Conservation (phyloP, 2,888 invertebrate species). For the Ectemnius lituratus region DNA sequence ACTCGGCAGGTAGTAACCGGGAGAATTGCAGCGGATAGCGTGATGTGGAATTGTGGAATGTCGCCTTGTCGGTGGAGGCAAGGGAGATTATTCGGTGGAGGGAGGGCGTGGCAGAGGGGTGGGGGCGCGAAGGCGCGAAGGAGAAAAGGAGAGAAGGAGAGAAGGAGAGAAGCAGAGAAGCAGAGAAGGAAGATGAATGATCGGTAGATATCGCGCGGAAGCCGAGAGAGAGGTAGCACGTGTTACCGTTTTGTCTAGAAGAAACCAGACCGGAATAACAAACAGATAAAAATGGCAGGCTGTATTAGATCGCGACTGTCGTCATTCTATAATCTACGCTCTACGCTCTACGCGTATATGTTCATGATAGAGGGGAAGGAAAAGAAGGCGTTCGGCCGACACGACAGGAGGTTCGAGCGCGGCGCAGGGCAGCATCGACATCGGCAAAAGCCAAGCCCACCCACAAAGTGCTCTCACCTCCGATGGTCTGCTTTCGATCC, state of each 20-base stretch:
- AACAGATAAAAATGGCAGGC: constrained; percentile 35
- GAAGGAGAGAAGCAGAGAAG: background rate
- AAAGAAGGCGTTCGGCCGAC: background rate
- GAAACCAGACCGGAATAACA: constrained; percentile 29
- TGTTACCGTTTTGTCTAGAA: constrained; percentile 14
- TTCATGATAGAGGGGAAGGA: background rate
- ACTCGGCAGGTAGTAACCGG: background rate
- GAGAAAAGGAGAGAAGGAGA: background rate
- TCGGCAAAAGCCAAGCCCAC: constrained; percentile 15
- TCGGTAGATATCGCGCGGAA: background rate
- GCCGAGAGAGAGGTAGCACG: background rate
- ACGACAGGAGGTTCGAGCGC: constrained; percentile 43
- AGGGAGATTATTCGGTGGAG: background rate
- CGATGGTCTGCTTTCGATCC: background rate
- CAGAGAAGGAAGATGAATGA: background rate
- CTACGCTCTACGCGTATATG: background rate
- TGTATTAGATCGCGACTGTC: constrained; percentile 42
- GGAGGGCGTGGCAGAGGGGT: background rate
- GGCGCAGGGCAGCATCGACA: constrained; percentile 35
- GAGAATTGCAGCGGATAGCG: background rate
- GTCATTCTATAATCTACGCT: constrained; percentile 30
- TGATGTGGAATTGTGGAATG: background rate
- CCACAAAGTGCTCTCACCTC: background rate
- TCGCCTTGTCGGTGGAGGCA: background rate
- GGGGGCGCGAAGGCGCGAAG: background rate